Evolutionary conservation across 30 jellyfish, hydroid and myxozoan genomes (phyloP), one percentile per base, ranked within the genome.

Genomic region (Hydractinia symbiolongicarpus): DNA sequence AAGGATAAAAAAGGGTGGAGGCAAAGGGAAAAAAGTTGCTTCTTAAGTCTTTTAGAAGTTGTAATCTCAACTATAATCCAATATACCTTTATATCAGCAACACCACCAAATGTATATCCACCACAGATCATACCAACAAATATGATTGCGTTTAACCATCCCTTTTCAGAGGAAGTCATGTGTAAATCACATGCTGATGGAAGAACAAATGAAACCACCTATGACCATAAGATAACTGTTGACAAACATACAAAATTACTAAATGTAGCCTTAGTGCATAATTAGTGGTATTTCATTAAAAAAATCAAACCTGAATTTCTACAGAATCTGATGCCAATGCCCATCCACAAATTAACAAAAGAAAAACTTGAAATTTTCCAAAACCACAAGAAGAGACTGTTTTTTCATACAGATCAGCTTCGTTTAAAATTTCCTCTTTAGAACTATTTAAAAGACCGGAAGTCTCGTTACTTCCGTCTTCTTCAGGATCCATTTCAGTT

Each of bases 121-220:
- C 97, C 97, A 71, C 86, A 85, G 90, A 91, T 91, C 97, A 91
- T 91, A 16, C 97, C 97, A 61, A 91, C 92, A 79, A 91, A 91
- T 7, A 91, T 91, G 67, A 91, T 83, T n/a, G 91, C 95, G 79
- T 91, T 91, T 51, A 91, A 88, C 97, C 97, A 91, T 9, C 97
- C 97, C 56, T 91, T 91, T 60, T 86, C 91, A 30, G 68, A 72
- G 15, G 97, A 91, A 20, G 96, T 77, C 81, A 91, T 61, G 54
- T 77, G 54, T 16, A 91, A 84, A 75, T 91, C 97, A 81, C 97
- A 91, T 55, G 97, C 97, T 44, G 97, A 86, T 55, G 97, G 96
- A 50, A 91, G 67, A 30, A 91, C 97, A 86, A 91, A 91, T 54
- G 97, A 91, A 4, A 91, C 97, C 1, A 88, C 91, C 97, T 91